Base-by-base conservation (phyloP, 2,888 invertebrate species). In the Strigamia transsilvanica region DNA sequence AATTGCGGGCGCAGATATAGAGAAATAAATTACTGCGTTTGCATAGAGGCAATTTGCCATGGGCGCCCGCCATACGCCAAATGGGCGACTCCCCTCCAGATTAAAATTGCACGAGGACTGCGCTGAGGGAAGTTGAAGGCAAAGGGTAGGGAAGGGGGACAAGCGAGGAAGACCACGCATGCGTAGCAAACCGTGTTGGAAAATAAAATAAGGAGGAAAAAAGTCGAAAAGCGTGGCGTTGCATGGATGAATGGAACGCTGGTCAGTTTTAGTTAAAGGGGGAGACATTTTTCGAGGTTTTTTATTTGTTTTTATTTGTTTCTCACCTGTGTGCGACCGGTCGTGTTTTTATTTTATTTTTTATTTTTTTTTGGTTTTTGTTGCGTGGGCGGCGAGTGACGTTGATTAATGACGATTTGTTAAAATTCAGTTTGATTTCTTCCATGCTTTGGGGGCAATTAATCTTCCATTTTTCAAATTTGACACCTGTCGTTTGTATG, bases 321-420 rank as follows among this genome's bases (percentile, higher is more conserved):
- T 32, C 32, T 73, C 73, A 73, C 73, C 73, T 73, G 73, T 73
- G 32, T 32, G 73, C n/a, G 27, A 32, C 27, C 73, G 18, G 56
- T 7, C n/a, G 27, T 27, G 27, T 27, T 1, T 27, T 1, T 27
- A 27, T 27, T 27, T 27, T 27, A 27, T 27, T 27, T 27, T 27
- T 27, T 27, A 13, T 32, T 73, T 73, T 32, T 73, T 73, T 73
- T 73, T 73, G 1, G 10, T 6, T 10, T 10, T 10, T 4, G 51
- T 15, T 66, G 73, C 32, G 73, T 27, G 73, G 73, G 61, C 81
- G 66, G 5, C 61, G 46, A 46, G 42, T 83, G 83, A 83, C 83
- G 83, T 83, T 83, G 83, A 83, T 83, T 83, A 83, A 83, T 83
- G 83, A 83, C 82, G 83, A 83, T 83, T 83, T 83, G 83, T 83